Percentiles rank a stretch among this genome's conserved stretches.
Conservation (phyloP, 1,140 invertebrate genomes). For the Olivierus martensii region DNA sequence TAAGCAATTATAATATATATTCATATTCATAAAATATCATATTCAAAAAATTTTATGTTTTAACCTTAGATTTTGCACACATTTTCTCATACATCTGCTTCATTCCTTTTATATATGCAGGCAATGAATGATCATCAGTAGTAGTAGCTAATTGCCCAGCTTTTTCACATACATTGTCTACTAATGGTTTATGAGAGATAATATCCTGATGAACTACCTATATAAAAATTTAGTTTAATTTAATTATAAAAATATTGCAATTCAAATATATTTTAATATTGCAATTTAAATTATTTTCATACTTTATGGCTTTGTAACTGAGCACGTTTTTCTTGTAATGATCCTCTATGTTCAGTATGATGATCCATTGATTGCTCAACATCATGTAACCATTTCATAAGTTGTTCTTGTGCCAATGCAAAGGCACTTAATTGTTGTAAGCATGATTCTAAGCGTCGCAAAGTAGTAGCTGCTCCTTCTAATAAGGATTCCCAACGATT, state of each 20-base stretch:
- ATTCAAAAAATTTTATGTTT: conserved; percentile 1
- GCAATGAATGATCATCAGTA: conserved; percentile 70
- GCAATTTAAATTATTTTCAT: neutral
- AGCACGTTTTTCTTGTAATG: conserved; percentile 83
- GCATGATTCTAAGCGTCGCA: conserved; percentile 72
- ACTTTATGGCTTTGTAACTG: conserved; percentile 89
- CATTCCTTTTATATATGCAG: conserved; percentile 74
- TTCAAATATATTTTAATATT: neutral
- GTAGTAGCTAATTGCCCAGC: conserved; percentile 77
- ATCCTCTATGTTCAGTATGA: conserved; percentile 76
- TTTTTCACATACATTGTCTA: conserved; percentile 82
- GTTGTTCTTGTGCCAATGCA: conserved; percentile 68
- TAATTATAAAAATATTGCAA: neutral
- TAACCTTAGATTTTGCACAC: conserved; percentile 64
- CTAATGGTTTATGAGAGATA: conserved; percentile 71
- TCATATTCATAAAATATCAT: neutral
- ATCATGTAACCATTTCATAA: conserved; percentile 82
- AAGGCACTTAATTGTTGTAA: conserved; percentile 79
- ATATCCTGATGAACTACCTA: conserved; percentile 79
- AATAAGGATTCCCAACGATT: conserved; percentile 74
- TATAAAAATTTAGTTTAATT: neutral
- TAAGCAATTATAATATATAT: neutral
- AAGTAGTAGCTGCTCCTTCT: conserved; percentile 60
- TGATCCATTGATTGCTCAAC: conserved; percentile 81
- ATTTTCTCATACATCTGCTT: conserved; percentile 78